Base-by-base conservation (phyloP, 2,113 vertebrate genomes). In the Eidolon helvum region DNA sequence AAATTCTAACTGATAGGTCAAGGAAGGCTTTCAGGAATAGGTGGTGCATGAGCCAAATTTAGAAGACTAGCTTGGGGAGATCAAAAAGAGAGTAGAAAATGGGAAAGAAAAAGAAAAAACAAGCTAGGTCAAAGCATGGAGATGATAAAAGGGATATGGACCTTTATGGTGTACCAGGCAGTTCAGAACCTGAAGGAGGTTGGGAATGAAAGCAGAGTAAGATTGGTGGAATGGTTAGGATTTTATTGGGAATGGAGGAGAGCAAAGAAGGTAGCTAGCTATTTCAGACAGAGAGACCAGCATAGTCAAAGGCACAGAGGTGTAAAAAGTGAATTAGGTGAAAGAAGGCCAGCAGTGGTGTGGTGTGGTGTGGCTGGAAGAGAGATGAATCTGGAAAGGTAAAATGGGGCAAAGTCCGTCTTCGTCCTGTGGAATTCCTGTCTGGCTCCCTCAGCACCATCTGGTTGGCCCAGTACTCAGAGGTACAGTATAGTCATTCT, bases 391-490 rank as follows among this genome's bases (percentile, higher is more conserved):
- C 90, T 69, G 11, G 71, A 78, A 85, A 94, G 71, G 85, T 59
- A 40, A 68, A 86, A 4, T 12, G 15, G 69, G 80, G 45, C 78
- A 1, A 72, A 61, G 43, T 83, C 86, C 30, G 2, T n/a, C 92
- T 66, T 96, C 88, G 80, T 86, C 57, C 87, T 40, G 69, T 48
- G 74, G 91, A 72, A 95, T 97, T 95, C 88, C 92, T 94, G 88
- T 79, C 80, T 92, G 87, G 30, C 61, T 95, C 61, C 93, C 50
- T 43, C 40, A 2, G 30, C 77, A 77, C 85, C 90, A 86, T 55
- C 90, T 91, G 88, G 61, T 10, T 48, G 21, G 68, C 86, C 55
- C 69, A 19, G 5, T 75, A 92, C 91, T 93, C 63, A 1, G 53
- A 2, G 11, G 75, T 40, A 96, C 68, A 91, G 65, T 91, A 0